phyloP scores from a whole-genome alignment of 2,113 vertebrate genomes.

The Salvelinus alpinus region DNA sequence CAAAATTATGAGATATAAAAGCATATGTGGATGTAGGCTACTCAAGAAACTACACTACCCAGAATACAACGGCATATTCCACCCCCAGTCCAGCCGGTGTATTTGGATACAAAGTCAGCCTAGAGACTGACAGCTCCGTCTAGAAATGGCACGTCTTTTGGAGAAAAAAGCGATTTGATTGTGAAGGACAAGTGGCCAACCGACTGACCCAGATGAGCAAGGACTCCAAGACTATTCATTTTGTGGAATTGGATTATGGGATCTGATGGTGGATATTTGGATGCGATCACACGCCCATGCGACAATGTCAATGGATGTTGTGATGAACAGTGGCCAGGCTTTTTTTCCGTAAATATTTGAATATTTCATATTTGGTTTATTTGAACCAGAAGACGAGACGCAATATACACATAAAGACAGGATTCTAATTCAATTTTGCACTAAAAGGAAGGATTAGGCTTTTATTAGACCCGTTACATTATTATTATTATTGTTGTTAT shows the following conservation, averaged over 20 bases:
- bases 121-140: conserved; percentile 73
- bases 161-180: conserved; percentile 33
- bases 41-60: conserved; percentile 65
- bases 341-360: conserved; percentile 45
- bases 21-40: conserved; percentile 58
- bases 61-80: conserved; percentile 51
- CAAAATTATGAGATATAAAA: conserved; percentile 24
- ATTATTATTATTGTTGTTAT: not conserved
- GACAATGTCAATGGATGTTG: conserved; percentile 64
- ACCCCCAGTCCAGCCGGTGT: conserved; percentile 50
- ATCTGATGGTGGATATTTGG: conserved; percentile 38
- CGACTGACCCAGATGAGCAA: conserved; percentile 32
- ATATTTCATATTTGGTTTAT: conserved; percentile 37
- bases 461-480: not conserved
- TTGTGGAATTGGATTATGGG: conserved; percentile 27
- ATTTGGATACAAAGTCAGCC: conserved; percentile 71
- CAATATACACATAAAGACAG: not conserved
- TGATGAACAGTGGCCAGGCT: conserved; percentile 58
- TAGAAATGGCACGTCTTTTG: conserved; percentile 54
- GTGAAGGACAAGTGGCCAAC: conserved; percentile 34
- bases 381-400: not conserved
- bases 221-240: conserved; percentile 29
- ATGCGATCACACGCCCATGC: conserved; percentile 70
- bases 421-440: not conserved
- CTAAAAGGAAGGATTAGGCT: not conserved